Percentiles rank a stretch among this genome's conserved stretches.
These are phyloP conservation scores for Delphinus delphis DNA, from an alignment of 2,113 vertebrate species.

Conservation along the genomic window DNA sequence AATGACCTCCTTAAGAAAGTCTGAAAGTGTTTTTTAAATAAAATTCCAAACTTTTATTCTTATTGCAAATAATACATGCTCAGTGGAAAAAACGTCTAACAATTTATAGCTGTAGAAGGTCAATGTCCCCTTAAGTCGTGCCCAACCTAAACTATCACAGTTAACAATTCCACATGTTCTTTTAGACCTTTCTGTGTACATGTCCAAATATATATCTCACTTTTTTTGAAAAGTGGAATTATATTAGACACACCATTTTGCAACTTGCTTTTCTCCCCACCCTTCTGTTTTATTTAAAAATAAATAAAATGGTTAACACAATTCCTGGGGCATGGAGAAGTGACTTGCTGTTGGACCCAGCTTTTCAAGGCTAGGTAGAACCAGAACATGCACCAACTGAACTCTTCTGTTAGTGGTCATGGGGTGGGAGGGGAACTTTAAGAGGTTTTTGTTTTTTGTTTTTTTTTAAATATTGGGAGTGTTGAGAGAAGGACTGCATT, in stretches of 20 bases:
- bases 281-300: neutral
- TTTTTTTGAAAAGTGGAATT: neutral
- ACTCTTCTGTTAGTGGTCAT: neutral
- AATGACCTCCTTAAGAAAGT: neutral
- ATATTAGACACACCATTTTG: neutral
- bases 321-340: neutral
- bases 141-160: neutral
- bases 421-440: neutral
- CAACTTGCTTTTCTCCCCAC: neutral
- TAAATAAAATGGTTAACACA: neutral
- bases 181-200: neutral
- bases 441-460: neutral
- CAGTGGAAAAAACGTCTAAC: neutral
- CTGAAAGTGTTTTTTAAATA: neutral
- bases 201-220: neutral
- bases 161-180: neutral
- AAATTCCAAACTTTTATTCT: neutral
- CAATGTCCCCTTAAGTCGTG: neutral
- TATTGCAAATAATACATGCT: neutral
- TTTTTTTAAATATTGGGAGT: neutral
- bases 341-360: neutral
- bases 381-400: neutral
- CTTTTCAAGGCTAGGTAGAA: neutral
- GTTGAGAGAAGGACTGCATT: no score
- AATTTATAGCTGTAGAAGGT: neutral